phyloP scores from a whole-genome alignment of 1,140 invertebrate species.

The Leptinotarsa texana region DNA sequence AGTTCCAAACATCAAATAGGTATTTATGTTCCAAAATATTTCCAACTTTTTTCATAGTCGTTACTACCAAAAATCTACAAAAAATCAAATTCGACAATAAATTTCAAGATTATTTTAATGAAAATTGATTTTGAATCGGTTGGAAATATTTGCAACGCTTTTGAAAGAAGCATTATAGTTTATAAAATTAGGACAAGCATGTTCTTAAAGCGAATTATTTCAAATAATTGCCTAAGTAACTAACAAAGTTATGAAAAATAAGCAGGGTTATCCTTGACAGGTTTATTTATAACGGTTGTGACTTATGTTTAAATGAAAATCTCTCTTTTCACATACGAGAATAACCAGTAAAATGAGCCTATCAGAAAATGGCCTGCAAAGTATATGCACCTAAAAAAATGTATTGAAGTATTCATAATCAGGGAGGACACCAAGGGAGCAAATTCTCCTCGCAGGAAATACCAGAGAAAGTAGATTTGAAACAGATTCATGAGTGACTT shows the following conservation, averaged over 20 bases:
- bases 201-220: constrained; percentile 51
- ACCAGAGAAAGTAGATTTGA: too few relatives aligned
- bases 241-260: constrained; percentile 31
- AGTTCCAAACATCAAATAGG: constrained; percentile 37
- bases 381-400: too few relatives aligned
- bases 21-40: constrained; percentile 13
- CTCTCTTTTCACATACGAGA: too few relatives aligned
- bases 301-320: too few relatives aligned
- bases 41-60: background rate
- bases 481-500: too few relatives aligned
- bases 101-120: background rate
- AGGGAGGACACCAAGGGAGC: too few relatives aligned
- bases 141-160: background rate
- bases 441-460: too few relatives aligned
- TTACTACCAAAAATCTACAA: background rate
- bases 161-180: background rate
- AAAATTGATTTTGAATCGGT: background rate
- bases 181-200: constrained; percentile 1
- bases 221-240: constrained; percentile 51
- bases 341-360: too few relatives aligned
- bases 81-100: background rate
- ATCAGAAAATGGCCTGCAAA: too few relatives aligned
- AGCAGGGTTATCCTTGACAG: background rate
- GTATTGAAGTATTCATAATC: too few relatives aligned
- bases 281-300: too few relatives aligned